Evolutionary conservation across 2,888 invertebrate species (phyloP).

Genomic region (Myopa tessellatipennis): DNA sequence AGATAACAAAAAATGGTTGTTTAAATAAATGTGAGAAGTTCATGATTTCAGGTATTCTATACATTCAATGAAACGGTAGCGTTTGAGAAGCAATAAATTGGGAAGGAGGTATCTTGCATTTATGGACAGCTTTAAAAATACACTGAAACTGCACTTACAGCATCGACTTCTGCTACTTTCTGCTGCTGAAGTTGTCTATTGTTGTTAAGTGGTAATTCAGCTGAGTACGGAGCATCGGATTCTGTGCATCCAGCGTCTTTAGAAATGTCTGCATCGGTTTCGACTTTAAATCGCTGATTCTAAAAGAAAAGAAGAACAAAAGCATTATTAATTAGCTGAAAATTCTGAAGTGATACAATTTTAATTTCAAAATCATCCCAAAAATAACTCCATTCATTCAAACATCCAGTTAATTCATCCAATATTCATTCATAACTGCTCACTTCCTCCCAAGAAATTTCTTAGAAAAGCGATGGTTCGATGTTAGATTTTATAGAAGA

Average conservation of each 20-base stretch:
- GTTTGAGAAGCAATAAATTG: too few relatives aligned
- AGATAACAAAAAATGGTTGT: too few relatives aligned
- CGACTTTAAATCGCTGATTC: conserved; percentile 66
- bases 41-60: too few relatives aligned
- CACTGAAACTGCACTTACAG: conserved; percentile 51
- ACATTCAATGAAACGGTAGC: too few relatives aligned
- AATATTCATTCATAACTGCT: too few relatives aligned
- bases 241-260: conserved; percentile 53
- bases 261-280: conserved; percentile 61
- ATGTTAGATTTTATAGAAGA: too few relatives aligned
- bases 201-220: conserved; percentile 45
- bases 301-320: conserved; percentile 49
- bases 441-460: too few relatives aligned
- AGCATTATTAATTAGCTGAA: background rate
- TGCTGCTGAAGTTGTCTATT: conserved; percentile 48
- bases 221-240: conserved; percentile 44
- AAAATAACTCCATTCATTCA: too few relatives aligned
- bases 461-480: too few relatives aligned
- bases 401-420: too few relatives aligned
- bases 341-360: conserved; percentile 12
- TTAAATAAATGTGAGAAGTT: too few relatives aligned
- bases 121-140: conserved; percentile 44
- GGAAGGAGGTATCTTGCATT: conserved; percentile 34
- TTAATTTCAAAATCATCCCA: background rate
- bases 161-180: conserved; percentile 47